A percentile compares a stretch with the other conserved stretches of the same genome.
Conservation (phyloP, 2,113 vertebrate species). For the Tauraco erythrolophus region DNA sequence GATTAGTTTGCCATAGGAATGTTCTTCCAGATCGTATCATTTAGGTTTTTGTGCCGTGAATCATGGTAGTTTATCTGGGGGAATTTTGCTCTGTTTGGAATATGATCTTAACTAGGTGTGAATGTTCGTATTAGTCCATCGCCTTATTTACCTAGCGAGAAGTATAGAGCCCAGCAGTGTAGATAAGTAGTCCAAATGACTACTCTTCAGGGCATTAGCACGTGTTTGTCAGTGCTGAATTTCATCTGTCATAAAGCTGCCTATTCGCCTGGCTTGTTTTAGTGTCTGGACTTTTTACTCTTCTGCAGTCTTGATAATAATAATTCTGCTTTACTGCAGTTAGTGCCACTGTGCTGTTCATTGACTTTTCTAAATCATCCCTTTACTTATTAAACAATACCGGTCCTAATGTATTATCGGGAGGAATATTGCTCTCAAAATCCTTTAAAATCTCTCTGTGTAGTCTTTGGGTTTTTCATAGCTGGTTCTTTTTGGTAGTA, state of each 20-base stretch:
- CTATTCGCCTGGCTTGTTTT: not conserved
- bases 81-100: not conserved
- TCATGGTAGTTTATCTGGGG: not conserved
- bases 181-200: not conserved
- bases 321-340: not conserved
- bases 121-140: not conserved
- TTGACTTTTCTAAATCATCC: not conserved
- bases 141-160: not conserved
- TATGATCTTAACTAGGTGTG: not conserved
- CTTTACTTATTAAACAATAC: not conserved
- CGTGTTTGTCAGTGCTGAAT: not conserved
- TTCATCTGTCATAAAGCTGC: not conserved
- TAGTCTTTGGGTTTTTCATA: not conserved
- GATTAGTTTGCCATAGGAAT: constrained; percentile 5
- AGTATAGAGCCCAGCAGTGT: not conserved
- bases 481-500: not conserved
- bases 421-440: not conserved
- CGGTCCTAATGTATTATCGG: not conserved
- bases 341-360: not conserved
- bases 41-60: not conserved
- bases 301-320: not conserved
- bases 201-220: not conserved
- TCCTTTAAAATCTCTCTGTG: not conserved
- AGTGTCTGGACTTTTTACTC: not conserved
- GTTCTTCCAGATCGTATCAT: not conserved